Percentiles rank a stretch among this genome's conserved stretches.
phyloP scores from a whole-genome alignment of 1,140 invertebrate species.

The Drosophila bipectinata region DNA sequence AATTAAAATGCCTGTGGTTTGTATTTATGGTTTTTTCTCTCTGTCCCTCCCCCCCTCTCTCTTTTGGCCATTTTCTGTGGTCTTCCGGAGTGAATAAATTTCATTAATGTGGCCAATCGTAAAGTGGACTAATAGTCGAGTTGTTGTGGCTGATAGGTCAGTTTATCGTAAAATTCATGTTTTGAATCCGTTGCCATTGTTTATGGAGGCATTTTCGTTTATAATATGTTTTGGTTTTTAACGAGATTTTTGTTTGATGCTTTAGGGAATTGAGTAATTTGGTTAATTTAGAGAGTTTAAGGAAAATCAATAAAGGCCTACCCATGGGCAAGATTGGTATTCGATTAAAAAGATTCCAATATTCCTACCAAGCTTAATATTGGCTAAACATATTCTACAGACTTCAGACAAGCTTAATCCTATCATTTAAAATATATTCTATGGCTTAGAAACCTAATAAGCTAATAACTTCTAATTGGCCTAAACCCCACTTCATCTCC shows the following conservation, averaged over 20 bases:
- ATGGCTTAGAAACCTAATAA: no score
- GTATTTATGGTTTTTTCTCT: constrained; percentile 50
- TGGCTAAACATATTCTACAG: no score
- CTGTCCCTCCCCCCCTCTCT: neutral
- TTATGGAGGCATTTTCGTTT: constrained; percentile 13
- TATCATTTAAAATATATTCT: no score
- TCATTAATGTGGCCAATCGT: constrained; percentile 70
- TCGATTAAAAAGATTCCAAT: no score
- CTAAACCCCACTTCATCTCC: neutral
- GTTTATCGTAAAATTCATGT: constrained; percentile 38
- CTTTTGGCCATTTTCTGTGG: constrained; percentile 27
- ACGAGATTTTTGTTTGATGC: constrained; percentile 4
- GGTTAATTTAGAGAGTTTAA: constrained; percentile 6
- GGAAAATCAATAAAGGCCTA: neutral
- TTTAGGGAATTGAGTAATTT: constrained; percentile 26
- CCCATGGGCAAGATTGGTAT: neutral
- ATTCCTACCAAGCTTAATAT: no score
- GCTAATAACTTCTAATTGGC: constrained; percentile 11
- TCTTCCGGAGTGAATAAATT: constrained; percentile 67
- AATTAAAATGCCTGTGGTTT: constrained; percentile 68
- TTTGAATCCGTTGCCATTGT: constrained; percentile 42
- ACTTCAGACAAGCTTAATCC: no score
- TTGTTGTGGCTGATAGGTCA: constrained; percentile 16
- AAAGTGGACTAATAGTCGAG: constrained; percentile 50
- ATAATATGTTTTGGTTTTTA: neutral